These are phyloP conservation scores for Cinclus cinclus DNA, from an alignment of 2,113 vertebrate genomes.

Conservation along the genomic window DNA sequence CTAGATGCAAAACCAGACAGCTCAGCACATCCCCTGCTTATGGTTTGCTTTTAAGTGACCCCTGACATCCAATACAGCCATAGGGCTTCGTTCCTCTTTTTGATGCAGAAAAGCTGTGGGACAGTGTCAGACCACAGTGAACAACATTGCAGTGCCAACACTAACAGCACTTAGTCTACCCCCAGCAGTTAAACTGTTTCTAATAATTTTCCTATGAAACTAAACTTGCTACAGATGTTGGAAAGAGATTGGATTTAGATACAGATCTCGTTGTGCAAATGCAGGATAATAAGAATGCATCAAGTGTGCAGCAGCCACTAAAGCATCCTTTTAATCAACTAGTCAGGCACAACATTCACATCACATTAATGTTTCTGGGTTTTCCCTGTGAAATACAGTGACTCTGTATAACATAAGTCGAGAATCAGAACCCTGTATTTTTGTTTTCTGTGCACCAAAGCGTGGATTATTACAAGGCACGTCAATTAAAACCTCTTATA, in stretches of 20 bases:
- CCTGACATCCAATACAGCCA: accelerated
- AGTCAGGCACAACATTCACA: background rate
- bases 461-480: background rate
- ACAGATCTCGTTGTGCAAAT: background rate
- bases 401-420: accelerated
- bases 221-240: background rate
- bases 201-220: background rate
- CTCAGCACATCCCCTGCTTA: background rate
- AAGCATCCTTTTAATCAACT: background rate
- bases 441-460: background rate
- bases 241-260: background rate
- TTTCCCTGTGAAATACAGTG: background rate
- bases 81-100: background rate
- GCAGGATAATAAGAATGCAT: background rate
- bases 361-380: background rate
- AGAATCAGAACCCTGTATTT: background rate
- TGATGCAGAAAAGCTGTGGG: background rate
- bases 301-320: background rate
- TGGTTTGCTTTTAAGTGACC: background rate
- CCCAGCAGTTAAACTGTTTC: background rate
- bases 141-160: background rate
- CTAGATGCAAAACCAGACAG: background rate
- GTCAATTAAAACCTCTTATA: background rate
- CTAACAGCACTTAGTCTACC: background rate
- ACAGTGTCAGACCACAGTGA: background rate